Percentiles rank a stretch among this genome's conserved stretches.
Evolutionary conservation across 1,140 invertebrate species (phyloP).

Genomic region (Drosophila guanche): DNA sequence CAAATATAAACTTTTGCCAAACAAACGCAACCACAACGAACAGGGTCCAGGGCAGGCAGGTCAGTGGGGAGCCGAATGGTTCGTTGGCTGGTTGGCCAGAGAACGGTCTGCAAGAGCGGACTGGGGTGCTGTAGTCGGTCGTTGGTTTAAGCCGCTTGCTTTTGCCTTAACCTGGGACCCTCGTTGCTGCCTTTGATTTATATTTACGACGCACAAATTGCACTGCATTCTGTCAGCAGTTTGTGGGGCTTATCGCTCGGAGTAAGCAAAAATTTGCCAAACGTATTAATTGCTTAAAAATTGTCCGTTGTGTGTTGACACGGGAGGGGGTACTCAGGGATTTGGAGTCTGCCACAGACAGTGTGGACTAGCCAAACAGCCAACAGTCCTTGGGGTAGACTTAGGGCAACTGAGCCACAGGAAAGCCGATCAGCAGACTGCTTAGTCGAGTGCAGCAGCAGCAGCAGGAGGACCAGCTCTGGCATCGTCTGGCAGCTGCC

Average conservation of each 20-base stretch:
- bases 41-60: constrained; percentile 1
- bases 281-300: constrained; percentile 78
- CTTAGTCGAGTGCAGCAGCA: constrained; percentile 54
- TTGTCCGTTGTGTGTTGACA: constrained; percentile 35
- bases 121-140: too few species aligned
- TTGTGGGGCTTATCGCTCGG: constrained; percentile 54
- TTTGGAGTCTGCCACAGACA: constrained; percentile 12
- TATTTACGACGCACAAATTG: constrained; percentile 62
- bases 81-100: too few species aligned
- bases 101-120: too few species aligned
- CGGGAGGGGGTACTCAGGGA: constrained; percentile 3
- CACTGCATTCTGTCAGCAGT: constrained; percentile 65
- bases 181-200: constrained; percentile 54
- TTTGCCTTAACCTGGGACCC: constrained; percentile 32
- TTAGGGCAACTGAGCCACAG: constrained; percentile 63
- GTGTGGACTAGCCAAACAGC: not conserved
- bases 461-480: constrained; percentile 41
- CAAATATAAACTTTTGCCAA: constrained; percentile 80
- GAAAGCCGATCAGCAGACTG: constrained; percentile 73
- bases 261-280: constrained; percentile 71
- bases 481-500: constrained; percentile 46
- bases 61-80: constrained; percentile 1
- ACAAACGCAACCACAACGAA: constrained; percentile 66
- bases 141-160: constrained; percentile 59
- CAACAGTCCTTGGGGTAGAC: constrained; percentile 24